Evolutionary conservation across 2,888 invertebrate genomes (phyloP).

Genomic region (Baccha elongata): DNA sequence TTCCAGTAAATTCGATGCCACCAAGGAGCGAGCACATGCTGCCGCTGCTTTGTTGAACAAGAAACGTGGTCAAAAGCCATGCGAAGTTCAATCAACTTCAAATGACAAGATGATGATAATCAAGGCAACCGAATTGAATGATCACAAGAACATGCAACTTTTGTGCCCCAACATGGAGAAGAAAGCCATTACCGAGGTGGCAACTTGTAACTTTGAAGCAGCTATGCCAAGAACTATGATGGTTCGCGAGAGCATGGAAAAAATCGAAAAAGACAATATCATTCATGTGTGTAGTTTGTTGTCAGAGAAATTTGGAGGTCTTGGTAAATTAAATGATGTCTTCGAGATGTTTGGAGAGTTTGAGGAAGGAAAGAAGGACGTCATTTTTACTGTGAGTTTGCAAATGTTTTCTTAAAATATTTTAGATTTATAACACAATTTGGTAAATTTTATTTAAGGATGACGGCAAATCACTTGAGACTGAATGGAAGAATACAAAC

Average conservation of each 20-base stretch:
- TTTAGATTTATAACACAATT: background rate
- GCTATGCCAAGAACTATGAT: constrained; percentile 79
- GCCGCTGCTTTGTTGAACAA: constrained; percentile 80
- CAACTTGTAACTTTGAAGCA: constrained; percentile 80
- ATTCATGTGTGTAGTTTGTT: constrained; percentile 80
- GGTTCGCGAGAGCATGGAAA: constrained; percentile 76
- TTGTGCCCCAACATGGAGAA: constrained; percentile 79
- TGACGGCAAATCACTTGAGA: constrained; percentile 77
- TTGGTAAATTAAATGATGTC: constrained; percentile 79
- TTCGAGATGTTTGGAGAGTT: constrained; percentile 81
- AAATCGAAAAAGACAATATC: constrained; percentile 80
- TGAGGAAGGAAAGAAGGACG: constrained; percentile 77
- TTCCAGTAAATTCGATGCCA: constrained; percentile 78
- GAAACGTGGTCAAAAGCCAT: constrained; percentile 78
- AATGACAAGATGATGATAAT: constrained; percentile 78
- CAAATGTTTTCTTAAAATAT: background rate
- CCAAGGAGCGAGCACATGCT: constrained; percentile 77
- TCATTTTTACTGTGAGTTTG: constrained; percentile 80
- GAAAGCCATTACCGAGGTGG: constrained; percentile 79
- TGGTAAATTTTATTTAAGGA: constrained; percentile 75
- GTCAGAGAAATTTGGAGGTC: constrained; percentile 79
- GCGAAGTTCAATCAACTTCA: constrained; percentile 76
- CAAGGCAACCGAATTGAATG: constrained; percentile 77
- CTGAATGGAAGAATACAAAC: constrained; percentile 77
- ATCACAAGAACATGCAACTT: constrained; percentile 79